Percentiles rank a stretch among this genome's conserved stretches.
Evolutionary conservation across 30 jellyfish, hydroid and myxozoan genomes (phyloP).

Genomic region (Clytia hemisphaerica): DNA sequence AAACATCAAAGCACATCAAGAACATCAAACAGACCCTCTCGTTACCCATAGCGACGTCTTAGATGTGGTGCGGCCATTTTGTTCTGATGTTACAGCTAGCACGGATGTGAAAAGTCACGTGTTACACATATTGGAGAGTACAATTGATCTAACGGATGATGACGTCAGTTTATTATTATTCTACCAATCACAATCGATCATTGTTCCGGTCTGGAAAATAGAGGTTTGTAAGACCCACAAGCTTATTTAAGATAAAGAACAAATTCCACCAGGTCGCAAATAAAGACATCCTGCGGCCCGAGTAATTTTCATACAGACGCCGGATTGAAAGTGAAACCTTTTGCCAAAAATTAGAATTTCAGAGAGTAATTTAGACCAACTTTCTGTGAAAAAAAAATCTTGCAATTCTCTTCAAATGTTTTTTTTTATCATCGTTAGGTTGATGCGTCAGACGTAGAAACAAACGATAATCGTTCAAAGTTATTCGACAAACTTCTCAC

Average conservation of each 20-base stretch:
- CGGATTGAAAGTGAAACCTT: no score
- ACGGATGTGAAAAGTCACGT: conserved; percentile 53
- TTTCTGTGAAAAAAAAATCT: no score
- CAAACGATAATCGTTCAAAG: conserved; percentile 41
- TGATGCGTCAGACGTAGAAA: conserved; percentile 42
- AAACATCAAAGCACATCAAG: no score
- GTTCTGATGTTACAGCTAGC: conserved; percentile 51
- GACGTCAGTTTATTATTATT: conserved; percentile 57
- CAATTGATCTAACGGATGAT: conserved; percentile 61
- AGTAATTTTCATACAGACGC: no score
- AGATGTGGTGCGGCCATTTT: conserved; percentile 70
- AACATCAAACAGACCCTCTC: no score
- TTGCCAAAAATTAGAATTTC: no score
- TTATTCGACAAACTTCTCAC: conserved; percentile 35
- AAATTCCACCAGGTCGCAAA: no score
- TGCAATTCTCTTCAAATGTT: no score
- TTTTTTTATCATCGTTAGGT: conserved; percentile 31
- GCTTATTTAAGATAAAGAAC: neutral
- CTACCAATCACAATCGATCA: conserved; percentile 69
- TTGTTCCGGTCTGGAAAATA: conserved; percentile 47
- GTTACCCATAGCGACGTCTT: conserved; percentile 68
- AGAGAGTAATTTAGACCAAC: no score
- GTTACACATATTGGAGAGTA: conserved; percentile 46
- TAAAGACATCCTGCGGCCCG: no score
- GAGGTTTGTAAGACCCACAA: conserved; percentile 25